Conservation (phyloP, 2,113 vertebrate genomes). For the Ondatra zibethicus region DNA sequence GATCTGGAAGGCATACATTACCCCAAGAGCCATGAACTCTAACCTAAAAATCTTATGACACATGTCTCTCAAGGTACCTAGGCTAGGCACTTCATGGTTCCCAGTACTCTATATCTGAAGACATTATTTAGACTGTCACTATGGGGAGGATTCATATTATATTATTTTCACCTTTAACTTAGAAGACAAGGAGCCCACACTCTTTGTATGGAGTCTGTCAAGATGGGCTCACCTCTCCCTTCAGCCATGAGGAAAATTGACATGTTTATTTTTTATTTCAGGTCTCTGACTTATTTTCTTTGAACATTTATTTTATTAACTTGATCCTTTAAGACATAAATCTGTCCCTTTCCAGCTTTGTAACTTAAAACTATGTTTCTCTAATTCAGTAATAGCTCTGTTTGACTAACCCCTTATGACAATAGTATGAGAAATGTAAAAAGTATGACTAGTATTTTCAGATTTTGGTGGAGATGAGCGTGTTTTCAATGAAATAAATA, state of each 20-base stretch:
- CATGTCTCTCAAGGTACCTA: neutral
- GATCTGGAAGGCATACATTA: neutral
- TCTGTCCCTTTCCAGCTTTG: neutral
- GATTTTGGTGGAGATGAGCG: neutral
- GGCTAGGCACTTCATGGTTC: neutral
- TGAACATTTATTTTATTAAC: neutral
- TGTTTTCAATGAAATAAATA: neutral
- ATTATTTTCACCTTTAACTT: neutral
- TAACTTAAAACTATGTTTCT: neutral
- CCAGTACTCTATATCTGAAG: neutral
- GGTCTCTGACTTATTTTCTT: neutral
- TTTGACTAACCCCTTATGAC: neutral
- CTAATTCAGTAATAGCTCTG: neutral
- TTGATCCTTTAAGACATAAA: neutral
- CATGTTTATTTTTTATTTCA: neutral
- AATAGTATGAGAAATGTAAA: neutral
- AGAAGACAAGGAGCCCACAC: neutral
- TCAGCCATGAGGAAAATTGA: neutral
- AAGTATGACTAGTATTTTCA: neutral
- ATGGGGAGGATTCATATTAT: neutral
- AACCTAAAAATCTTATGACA: neutral
- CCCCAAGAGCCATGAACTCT: neutral
- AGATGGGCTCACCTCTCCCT: neutral
- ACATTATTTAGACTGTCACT: neutral
- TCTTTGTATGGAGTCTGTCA: neutral